A percentile compares a stretch with the other conserved stretches of the same genome.
Conservation (phyloP, 2,888 invertebrate genomes). For the Gnatocerus cornutus region DNA sequence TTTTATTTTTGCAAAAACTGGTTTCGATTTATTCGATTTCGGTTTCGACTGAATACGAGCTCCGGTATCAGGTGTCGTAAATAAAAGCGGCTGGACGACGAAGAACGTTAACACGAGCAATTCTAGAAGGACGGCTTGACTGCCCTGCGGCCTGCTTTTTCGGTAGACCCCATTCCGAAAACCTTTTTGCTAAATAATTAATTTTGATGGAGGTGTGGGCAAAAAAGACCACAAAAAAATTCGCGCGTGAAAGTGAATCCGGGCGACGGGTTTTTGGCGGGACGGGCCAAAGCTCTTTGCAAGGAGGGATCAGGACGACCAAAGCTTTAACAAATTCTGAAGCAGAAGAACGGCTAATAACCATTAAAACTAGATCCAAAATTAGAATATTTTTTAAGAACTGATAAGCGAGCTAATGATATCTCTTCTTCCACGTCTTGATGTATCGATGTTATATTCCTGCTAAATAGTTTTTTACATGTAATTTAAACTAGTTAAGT, state of each 20-base stretch:
- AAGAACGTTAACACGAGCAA: conserved; percentile 43
- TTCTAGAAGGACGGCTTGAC: conserved; percentile 36
- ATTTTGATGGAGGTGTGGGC: conserved; percentile 8
- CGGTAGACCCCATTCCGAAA: conserved; percentile 24
- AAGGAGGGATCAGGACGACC: background rate
- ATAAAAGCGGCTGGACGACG: conserved; percentile 42
- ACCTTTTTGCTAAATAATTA: conserved; percentile 20
- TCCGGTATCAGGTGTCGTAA: conserved; percentile 48
- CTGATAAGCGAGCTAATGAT: too few relatives aligned
- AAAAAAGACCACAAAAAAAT: conserved; percentile 11
- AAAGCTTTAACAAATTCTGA: too few relatives aligned
- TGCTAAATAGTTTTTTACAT: background rate
- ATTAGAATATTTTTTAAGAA: too few relatives aligned
- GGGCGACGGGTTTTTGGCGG: background rate
- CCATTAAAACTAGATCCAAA: too few relatives aligned
- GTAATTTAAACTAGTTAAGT: background rate
- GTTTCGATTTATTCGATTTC: conserved; percentile 56
- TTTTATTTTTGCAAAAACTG: conserved; percentile 52
- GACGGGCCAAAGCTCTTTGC: background rate
- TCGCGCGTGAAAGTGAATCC: conserved; percentile 20
- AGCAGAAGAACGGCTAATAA: too few relatives aligned
- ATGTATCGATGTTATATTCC: background rate
- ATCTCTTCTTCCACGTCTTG: too few relatives aligned
- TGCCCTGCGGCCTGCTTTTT: conserved; percentile 28
- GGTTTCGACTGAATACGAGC: conserved; percentile 52